phyloP scores from a whole-genome alignment of 2,888 invertebrate species.

The Drosophila ezoana region DNA sequence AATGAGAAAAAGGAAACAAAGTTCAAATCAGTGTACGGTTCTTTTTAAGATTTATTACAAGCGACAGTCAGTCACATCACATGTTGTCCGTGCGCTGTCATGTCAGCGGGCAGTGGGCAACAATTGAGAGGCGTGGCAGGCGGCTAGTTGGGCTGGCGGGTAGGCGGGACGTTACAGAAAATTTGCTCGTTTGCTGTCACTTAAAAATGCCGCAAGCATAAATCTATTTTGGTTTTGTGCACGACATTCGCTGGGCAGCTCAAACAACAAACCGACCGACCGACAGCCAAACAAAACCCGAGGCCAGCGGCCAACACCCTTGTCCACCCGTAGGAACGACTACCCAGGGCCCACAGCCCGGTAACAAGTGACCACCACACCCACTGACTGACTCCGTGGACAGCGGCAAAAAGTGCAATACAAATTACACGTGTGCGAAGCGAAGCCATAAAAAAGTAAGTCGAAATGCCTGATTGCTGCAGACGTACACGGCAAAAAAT shows the following conservation, averaged over 20 bases:
- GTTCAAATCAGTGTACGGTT: conserved; percentile 67
- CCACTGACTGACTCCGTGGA: conserved; percentile 6
- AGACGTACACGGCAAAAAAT: conserved; percentile 10
- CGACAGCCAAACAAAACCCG: conserved; percentile 32
- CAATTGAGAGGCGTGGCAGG: conserved; percentile 30
- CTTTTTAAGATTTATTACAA: conserved; percentile 76
- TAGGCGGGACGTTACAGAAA: conserved; percentile 51
- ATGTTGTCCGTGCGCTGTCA: conserved; percentile 67
- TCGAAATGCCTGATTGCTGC: conserved; percentile 64
- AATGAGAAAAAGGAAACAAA: conserved; percentile 13
- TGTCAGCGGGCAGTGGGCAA: conserved; percentile 45
- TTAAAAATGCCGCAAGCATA: conserved; percentile 80
- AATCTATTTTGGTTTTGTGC: conserved; percentile 74
- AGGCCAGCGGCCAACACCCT: conserved; percentile 15
- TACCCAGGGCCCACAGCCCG: background rate
- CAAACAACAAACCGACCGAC: conserved; percentile 43
- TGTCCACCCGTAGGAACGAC: conserved; percentile 3
- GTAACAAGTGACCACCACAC: background rate
- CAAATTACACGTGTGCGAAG: conserved; percentile 64
- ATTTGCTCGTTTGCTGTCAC: conserved; percentile 70
- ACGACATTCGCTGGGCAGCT: conserved; percentile 43
- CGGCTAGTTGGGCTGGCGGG: background rate
- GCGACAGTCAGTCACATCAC: conserved; percentile 73
- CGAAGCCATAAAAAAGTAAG: conserved; percentile 41
- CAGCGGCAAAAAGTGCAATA: conserved; percentile 49